These are phyloP conservation scores for Phalloptychus januarius DNA, from an alignment of 2,797 vertebrate species.

Conservation along the genomic window DNA sequence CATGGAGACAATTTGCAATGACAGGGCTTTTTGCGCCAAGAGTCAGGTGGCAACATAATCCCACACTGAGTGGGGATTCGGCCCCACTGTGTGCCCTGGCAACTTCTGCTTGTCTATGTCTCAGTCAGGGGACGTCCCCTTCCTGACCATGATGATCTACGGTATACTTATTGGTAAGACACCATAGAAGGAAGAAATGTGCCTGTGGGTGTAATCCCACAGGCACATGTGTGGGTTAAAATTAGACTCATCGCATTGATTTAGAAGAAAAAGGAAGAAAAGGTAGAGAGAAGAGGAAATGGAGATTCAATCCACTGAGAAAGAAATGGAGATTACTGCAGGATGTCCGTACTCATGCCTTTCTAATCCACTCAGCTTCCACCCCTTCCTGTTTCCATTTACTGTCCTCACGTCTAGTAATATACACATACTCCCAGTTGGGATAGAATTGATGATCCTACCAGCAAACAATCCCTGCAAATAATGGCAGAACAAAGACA, in stretches of 20 bases:
- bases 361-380: conserved; percentile 77
- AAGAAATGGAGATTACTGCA: conserved; percentile 69
- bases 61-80: conserved; percentile 33
- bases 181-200: conserved; percentile 41
- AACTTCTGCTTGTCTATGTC: conserved; percentile 1
- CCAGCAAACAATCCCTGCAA: conserved; percentile 19
- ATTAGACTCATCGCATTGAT: conserved; percentile 52
- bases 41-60: conserved; percentile 50
- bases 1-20: conserved; percentile 55
- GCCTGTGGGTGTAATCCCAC: too few species aligned
- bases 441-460: conserved; percentile 39
- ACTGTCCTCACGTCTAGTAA: conserved; percentile 70
- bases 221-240: conserved; percentile 38
- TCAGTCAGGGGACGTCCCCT: conserved; percentile 41
- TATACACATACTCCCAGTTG: conserved; percentile 57
- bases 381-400: conserved; percentile 57
- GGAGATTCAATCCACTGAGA: conserved; percentile 37
- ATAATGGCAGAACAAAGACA: conserved; percentile 10
- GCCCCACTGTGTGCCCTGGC: conserved; percentile 30
- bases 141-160: conserved; percentile 38
- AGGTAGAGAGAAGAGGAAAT: conserved; percentile 26
- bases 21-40: conserved; percentile 40
- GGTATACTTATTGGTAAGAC: conserved; percentile 34
- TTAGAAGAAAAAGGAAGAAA: conserved; percentile 33
- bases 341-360: conserved; percentile 77